Evolutionary conservation across 2,888 invertebrate genomes (phyloP).

Genomic region (Bombylius major): DNA sequence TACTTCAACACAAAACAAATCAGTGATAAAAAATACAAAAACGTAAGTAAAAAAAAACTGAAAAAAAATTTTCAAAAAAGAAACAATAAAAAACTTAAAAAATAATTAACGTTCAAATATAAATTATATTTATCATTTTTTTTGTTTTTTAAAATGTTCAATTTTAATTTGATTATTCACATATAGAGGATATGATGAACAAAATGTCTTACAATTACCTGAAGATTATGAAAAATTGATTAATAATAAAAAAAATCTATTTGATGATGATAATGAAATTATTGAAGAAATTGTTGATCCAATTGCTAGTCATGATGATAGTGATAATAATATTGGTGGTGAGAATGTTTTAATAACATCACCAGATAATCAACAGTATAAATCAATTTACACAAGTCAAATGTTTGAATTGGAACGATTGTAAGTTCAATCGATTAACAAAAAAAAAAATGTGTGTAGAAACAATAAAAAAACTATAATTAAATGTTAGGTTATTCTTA

Average conservation of each 20-base stretch:
- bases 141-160: too few species aligned
- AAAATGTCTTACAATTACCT: not conserved
- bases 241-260: too few species aligned
- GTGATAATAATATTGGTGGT: not conserved
- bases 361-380: constrained; percentile 6
- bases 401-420: constrained; percentile 20
- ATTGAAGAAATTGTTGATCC: not conserved
- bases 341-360: not conserved
- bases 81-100: not conserved
- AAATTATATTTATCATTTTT: too few species aligned
- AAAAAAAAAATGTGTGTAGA: not conserved
- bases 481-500: too few species aligned
- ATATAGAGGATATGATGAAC: not conserved
- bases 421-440: constrained; percentile 16
- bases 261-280: not conserved
- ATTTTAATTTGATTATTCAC: too few species aligned
- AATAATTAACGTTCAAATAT: too few species aligned
- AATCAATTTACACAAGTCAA: constrained; percentile 12
- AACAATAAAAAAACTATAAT: too few species aligned
- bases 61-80: not conserved
- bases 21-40: too few species aligned
- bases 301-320: constrained; percentile 2
- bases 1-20: too few species aligned
- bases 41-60: too few species aligned
- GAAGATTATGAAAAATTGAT: too few species aligned